These are phyloP conservation scores for Pomatostomus ruficeps DNA, from an alignment of 2,113 vertebrate genomes.

Conservation along the genomic window DNA sequence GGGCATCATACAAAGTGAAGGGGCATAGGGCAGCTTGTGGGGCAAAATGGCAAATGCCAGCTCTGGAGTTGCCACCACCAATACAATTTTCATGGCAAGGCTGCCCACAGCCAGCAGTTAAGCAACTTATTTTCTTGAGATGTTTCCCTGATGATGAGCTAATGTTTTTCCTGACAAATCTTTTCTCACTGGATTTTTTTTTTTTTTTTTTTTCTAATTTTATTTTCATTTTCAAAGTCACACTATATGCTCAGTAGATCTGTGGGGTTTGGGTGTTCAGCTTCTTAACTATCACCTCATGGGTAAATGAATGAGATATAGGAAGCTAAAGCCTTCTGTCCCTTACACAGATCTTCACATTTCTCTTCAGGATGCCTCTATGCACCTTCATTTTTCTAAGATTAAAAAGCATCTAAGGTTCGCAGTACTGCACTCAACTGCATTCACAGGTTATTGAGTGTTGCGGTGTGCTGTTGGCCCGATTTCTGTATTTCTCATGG, in stretches of 20 bases:
- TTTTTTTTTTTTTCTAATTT: background rate
- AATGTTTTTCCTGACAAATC: background rate
- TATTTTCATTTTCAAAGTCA: background rate
- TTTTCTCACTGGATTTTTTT: background rate
- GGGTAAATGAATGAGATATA: background rate
- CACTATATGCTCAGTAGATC: background rate
- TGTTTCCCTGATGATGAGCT: background rate
- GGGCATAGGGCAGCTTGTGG: rapidly evolving
- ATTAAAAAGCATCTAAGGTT: background rate
- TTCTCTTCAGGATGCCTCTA: background rate
- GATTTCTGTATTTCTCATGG: too few species aligned
- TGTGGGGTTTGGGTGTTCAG: background rate
- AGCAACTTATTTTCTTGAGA: background rate
- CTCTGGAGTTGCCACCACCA: background rate
- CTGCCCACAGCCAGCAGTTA: background rate
- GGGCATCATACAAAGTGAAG: rapidly evolving
- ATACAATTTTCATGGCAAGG: background rate
- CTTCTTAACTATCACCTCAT: background rate
- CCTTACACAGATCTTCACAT: background rate
- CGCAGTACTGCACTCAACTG: background rate
- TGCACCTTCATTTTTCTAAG: background rate
- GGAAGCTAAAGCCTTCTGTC: background rate
- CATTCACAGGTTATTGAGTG: background rate
- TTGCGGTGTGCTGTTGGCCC: too few species aligned
- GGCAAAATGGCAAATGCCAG: background rate